phyloP scores from a whole-genome alignment of 1,140 invertebrate species.

The Rhagoletis zephyria region DNA sequence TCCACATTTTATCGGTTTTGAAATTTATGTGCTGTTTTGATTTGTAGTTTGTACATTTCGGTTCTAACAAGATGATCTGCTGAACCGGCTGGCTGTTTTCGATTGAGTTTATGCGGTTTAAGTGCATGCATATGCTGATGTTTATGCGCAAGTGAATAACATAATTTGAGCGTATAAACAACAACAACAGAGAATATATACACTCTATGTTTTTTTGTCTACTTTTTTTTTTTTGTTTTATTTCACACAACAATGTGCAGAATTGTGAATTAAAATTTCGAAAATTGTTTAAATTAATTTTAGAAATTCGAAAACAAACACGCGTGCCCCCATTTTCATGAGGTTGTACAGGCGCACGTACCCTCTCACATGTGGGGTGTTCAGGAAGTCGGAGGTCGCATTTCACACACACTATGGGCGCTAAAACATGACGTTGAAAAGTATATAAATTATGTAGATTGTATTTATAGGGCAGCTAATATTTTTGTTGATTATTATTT shows the following conservation, averaged over 20 bases:
- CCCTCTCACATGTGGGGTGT: neutral
- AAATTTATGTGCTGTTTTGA: slow-evolving; percentile 40
- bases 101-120: neutral
- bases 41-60: slow-evolving; percentile 40
- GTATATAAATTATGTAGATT: neutral
- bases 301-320: slow-evolving; percentile 9
- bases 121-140: neutral
- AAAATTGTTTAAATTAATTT: slow-evolving; percentile 23
- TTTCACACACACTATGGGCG: slow-evolving; percentile 33
- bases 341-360: neutral
- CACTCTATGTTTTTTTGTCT: neutral
- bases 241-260: neutral
- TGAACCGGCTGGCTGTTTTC: neutral
- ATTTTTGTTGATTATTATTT: neutral
- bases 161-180: neutral
- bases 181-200: neutral
- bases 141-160: neutral
- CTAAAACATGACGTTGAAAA: slow-evolving; percentile 35
- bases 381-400: slow-evolving; percentile 35
- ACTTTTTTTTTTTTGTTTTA: neutral
- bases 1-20: slow-evolving; percentile 20
- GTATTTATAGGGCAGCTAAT: neutral
- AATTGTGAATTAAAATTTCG: slow-evolving; percentile 36
- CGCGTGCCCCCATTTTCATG: slow-evolving; percentile 20
- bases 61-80: slow-evolving; percentile 34